A percentile compares a stretch with the other conserved stretches of the same genome.
Conservation (phyloP, 2,888 invertebrate genomes). For the Ornithoptera priamus region DNA sequence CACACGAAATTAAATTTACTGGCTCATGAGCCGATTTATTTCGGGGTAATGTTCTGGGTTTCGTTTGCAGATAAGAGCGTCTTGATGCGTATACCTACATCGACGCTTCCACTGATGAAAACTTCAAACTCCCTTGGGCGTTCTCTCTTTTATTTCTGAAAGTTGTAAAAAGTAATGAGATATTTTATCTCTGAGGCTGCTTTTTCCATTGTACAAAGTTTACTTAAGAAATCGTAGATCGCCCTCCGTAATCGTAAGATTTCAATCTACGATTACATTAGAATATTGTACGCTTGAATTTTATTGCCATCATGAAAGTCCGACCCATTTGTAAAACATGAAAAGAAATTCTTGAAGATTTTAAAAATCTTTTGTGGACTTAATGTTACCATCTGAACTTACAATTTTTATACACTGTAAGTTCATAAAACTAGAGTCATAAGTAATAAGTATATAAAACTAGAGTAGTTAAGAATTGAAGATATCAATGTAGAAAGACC, state of each 20-base stretch:
- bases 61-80: conserved; percentile 54
- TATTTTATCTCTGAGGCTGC: conserved; percentile 60
- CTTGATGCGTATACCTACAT: conserved; percentile 46
- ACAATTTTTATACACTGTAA: neutral
- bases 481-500: too few relatives aligned
- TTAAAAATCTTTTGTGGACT: neutral
- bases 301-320: conserved; percentile 26
- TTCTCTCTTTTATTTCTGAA: conserved; percentile 59
- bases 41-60: conserved; percentile 57
- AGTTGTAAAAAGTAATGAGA: conserved; percentile 70
- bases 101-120: conserved; percentile 48
- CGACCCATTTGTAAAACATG: conserved; percentile 21
- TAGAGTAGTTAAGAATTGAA: too few relatives aligned
- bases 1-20: conserved; percentile 66
- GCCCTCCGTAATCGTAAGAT: conserved; percentile 38
- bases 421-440: too few relatives aligned
- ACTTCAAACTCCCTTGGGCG: conserved; percentile 51
- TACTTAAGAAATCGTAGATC: conserved; percentile 31
- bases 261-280: conserved; percentile 31
- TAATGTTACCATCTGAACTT: neutral
- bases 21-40: conserved; percentile 63
- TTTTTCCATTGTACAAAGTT: conserved; percentile 54
- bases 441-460: too few relatives aligned
- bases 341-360: conserved; percentile 18
- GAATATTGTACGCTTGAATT: conserved; percentile 32